Conservation (phyloP, 2,797 vertebrate genomes). For the Rhinogobio ventralis region DNA sequence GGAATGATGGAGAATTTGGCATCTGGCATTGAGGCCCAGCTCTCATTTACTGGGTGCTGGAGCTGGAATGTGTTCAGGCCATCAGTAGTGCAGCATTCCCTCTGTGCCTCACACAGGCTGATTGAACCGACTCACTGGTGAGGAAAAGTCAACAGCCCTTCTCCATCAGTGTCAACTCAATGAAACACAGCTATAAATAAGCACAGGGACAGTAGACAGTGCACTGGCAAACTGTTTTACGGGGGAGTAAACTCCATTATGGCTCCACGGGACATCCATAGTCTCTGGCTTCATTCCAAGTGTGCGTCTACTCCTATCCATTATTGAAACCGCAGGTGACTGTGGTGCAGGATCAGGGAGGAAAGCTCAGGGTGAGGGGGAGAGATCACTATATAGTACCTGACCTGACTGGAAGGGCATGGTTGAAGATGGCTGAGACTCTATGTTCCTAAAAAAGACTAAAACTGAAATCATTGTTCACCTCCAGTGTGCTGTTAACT, state of each 20-base stretch:
- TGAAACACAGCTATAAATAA: slow-evolving; percentile 61
- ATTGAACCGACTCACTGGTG: slow-evolving; percentile 44
- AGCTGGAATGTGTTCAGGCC: not conserved
- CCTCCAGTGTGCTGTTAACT: not conserved
- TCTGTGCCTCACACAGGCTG: slow-evolving; percentile 26
- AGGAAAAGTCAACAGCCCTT: slow-evolving; percentile 56
- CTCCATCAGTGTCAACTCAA: slow-evolving; percentile 60
- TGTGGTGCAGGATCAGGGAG: slow-evolving; percentile 27
- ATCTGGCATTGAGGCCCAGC: not conserved
- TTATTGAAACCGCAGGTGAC: slow-evolving; percentile 50
- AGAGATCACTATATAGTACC: slow-evolving; percentile 5
- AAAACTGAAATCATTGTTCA: not conserved
- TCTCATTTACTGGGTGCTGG: slow-evolving; percentile 6
- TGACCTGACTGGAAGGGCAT: not conserved
- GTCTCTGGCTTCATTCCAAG: slow-evolving; percentile 45
- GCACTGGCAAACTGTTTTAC: slow-evolving; percentile 41
- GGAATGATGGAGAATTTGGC: slow-evolving; percentile 8
- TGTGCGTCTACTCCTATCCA: slow-evolving; percentile 45
- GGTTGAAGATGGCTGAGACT: not conserved
- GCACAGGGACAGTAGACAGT: slow-evolving; percentile 52
- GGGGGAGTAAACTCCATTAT: slow-evolving; percentile 52
- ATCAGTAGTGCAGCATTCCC: not conserved
- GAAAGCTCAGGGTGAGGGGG: slow-evolving; percentile 1
- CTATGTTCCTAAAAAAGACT: not conserved
- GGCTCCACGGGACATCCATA: slow-evolving; percentile 43